Evolutionary conservation across 2,797 vertebrate species (phyloP), one percentile per base, ranked within the genome.

Genomic region (Liasis olivaceus): DNA sequence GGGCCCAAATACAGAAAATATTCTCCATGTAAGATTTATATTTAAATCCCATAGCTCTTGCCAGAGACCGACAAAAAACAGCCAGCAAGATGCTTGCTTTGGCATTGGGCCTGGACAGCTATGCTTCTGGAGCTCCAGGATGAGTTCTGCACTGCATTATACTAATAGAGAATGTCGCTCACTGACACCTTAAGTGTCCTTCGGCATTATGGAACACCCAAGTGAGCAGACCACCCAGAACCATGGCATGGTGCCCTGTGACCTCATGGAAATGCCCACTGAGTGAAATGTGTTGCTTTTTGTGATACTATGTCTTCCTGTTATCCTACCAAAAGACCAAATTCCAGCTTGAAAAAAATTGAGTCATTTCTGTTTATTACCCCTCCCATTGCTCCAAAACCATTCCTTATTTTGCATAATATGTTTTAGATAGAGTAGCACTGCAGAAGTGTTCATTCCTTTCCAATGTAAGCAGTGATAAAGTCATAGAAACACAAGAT

Each of bases 41-140:
- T 60, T 88, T 90, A 91, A 88, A 88, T 64, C 60, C 72, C 91
- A 85, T 26, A 85, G 31, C 86, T 91, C 51, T 91, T 93, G 85
- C 89, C 92, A 91, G 81, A 90, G 66, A 90, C 89, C 90, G 69
- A 90, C 85, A 90, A 91, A 77, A 90, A 88, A 64, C 86, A 93
- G 86, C 89, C 92, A 85, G 60, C 69, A 93, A 85, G 85, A 91
- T 88, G 92, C 92, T 93, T 93, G 92, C 59, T 93, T 93, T 93
- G 92, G 92, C 92, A 59, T 85, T 66, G 69, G 66, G 85, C 89
- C 92, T 85, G 86, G 92, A 69, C 60, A 91, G 5, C 72, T 66
- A 58, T 88, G 89, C 86, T 87, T 84, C 69, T 88, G 86, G 89
- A 91, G 36, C 69, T 88, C 69, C 15, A 91, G 86, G 92, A 93